These are phyloP conservation scores for Chlorospingus semifuscus DNA, from an alignment of 2,797 vertebrate species.

Conservation along the genomic window DNA sequence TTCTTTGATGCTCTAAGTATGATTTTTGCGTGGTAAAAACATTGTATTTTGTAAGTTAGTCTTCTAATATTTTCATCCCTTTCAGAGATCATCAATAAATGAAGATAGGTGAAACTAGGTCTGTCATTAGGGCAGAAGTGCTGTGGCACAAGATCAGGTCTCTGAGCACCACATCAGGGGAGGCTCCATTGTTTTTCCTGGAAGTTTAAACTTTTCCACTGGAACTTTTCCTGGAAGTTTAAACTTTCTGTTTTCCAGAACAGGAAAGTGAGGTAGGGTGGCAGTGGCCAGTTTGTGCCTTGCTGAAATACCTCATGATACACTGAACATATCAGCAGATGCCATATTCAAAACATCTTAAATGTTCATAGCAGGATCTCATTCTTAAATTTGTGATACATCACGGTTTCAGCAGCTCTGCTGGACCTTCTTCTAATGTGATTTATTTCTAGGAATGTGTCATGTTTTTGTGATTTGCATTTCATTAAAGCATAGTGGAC, in stretches of 20 bases:
- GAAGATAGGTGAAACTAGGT: not conserved
- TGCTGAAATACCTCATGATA: not conserved
- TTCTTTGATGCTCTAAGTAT: not conserved
- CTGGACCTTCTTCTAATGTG: not conserved
- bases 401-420: not conserved
- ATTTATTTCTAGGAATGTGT: not conserved
- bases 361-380: not conserved
- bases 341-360: not conserved
- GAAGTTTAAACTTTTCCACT: not conserved
- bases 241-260: not conserved
- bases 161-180: not conserved
- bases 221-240: not conserved
- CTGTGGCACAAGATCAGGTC: not conserved
- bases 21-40: not conserved
- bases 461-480: not conserved
- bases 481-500: not conserved
- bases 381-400: not conserved
- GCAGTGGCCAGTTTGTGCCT: fast-evolving
- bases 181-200: not conserved
- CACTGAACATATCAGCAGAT: not conserved
- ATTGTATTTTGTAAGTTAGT: not conserved
- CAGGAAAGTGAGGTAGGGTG: fast-evolving
- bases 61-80: not conserved
- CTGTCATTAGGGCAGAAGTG: not conserved
- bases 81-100: not conserved